Evolutionary conservation across 2,113 vertebrate genomes (phyloP).

Genomic region (Anhinga anhinga): DNA sequence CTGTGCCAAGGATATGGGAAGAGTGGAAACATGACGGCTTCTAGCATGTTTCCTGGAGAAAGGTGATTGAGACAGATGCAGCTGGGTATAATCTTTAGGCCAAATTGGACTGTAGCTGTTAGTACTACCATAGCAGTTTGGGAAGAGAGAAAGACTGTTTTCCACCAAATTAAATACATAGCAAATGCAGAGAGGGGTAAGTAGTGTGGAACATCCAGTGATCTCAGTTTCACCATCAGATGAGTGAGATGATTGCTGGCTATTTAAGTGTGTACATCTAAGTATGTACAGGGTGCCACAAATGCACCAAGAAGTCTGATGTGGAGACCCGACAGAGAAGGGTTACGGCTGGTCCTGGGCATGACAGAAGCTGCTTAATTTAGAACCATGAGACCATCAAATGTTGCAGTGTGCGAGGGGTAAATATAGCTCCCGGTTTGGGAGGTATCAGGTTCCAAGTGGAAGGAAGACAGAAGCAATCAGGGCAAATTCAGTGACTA

Average conservation of each 20-base stretch:
- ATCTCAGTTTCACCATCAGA: background rate
- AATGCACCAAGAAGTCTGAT: background rate
- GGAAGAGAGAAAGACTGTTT: background rate
- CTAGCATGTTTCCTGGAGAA: background rate
- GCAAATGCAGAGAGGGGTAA: background rate
- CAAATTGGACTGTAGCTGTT: background rate
- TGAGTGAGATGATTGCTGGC: background rate
- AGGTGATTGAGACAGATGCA: background rate
- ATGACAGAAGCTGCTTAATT: slow-evolving; percentile 18
- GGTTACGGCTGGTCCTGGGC: background rate
- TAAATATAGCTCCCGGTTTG: background rate
- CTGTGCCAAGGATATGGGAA: background rate
- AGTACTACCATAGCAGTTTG: background rate
- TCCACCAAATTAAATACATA: background rate
- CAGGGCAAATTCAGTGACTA: background rate
- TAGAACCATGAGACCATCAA: slow-evolving; percentile 24
- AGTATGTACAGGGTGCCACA: background rate
- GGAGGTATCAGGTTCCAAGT: background rate
- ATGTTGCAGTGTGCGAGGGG: background rate
- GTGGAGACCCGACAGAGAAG: background rate
- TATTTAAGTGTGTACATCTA: background rate
- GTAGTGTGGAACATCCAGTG: background rate
- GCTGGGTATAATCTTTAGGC: background rate
- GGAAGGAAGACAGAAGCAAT: background rate
- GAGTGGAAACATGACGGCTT: background rate